These are phyloP conservation scores for Eidolon dupreanum DNA, from an alignment of 2,797 vertebrate genomes.

Conservation along the genomic window DNA sequence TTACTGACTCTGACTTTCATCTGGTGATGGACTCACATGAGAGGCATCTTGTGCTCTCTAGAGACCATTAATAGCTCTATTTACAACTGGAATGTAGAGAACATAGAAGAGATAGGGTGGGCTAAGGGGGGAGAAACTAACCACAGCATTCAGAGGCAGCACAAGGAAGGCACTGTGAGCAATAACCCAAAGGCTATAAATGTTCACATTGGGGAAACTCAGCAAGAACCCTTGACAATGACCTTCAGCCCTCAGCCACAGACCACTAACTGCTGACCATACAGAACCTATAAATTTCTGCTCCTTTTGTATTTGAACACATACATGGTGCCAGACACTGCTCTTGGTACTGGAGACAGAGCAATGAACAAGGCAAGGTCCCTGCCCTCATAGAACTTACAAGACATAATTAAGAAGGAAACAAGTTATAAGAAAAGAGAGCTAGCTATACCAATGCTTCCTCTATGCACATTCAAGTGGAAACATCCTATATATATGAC, in stretches of 20 bases:
- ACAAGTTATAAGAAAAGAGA: neutral
- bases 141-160: neutral
- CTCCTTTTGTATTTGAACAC: neutral
- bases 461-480: neutral
- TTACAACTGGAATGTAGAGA: neutral
- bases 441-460: neutral
- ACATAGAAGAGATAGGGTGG: neutral
- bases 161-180: neutral
- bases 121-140: neutral
- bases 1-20: neutral
- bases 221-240: neutral
- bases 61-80: neutral
- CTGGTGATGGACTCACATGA: neutral
- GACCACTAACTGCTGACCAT: neutral
- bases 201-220: neutral
- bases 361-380: neutral
- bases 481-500: neutral
- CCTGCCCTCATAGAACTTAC: neutral
- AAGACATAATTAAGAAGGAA: neutral
- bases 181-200: neutral
- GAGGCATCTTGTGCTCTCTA: neutral
- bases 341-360: neutral
- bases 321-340: neutral
- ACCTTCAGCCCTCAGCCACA: neutral
- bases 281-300: neutral